phyloP scores from a whole-genome alignment of 2,888 invertebrate species.

The Papilio demoleus region DNA sequence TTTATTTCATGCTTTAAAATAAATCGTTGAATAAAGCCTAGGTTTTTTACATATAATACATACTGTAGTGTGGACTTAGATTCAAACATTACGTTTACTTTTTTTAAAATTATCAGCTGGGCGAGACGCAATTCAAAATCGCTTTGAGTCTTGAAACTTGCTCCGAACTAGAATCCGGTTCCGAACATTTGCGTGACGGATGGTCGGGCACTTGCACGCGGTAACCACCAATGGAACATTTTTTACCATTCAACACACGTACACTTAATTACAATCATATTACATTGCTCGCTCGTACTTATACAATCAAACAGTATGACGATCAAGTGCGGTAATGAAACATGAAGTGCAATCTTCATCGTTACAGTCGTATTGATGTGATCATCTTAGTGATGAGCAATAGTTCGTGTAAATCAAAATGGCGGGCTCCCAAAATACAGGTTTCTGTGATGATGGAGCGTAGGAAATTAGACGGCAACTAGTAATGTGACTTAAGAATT shows the following conservation, averaged over 20 bases:
- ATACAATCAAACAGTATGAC: not conserved
- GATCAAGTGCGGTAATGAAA: constrained; percentile 49
- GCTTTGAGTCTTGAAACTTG: constrained; percentile 63
- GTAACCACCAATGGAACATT: constrained; percentile 50
- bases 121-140: constrained; percentile 60
- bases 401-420: constrained; percentile 76
- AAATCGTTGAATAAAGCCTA: no score
- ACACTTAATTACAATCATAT: constrained; percentile 32
- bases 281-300: constrained; percentile 52
- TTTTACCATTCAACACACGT: constrained; percentile 47
- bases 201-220: constrained; percentile 72
- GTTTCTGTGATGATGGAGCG: constrained; percentile 66
- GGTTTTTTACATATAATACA: no score
- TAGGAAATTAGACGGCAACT: constrained; percentile 59
- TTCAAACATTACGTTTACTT: constrained; percentile 15
- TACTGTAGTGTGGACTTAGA: not conserved
- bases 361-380: constrained; percentile 44
- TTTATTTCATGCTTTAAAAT: no score
- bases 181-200: constrained; percentile 77
- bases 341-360: not conserved
- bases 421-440: constrained; percentile 77
- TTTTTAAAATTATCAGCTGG: constrained; percentile 54
- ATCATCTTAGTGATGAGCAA: constrained; percentile 67
- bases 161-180: constrained; percentile 72
- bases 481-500: constrained; percentile 6